These are phyloP conservation scores for Campaea margaritaria DNA, from an alignment of 2,888 invertebrate genomes.

Conservation along the genomic window DNA sequence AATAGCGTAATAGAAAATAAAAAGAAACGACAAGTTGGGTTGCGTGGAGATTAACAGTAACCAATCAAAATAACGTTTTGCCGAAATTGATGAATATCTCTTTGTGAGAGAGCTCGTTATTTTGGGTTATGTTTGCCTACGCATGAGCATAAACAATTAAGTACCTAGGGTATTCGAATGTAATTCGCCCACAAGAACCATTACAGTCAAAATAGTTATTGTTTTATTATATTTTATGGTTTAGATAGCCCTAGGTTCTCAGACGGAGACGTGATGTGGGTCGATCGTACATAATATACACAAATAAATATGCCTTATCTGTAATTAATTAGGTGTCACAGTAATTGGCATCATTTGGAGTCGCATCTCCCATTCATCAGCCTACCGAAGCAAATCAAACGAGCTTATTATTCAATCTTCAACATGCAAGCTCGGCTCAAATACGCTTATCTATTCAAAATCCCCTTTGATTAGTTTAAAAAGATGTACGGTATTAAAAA, in stretches of 20 bases:
- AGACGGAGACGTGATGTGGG: background rate
- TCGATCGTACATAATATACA: background rate
- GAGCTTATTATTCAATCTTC: background rate
- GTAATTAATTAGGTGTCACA: no score
- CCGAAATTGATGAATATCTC: constrained; percentile 13
- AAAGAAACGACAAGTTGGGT: no score
- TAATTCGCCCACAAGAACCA: constrained; percentile 9
- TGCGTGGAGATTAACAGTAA: no score
- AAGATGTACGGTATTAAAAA: constrained; percentile 51
- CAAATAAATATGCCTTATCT: no score
- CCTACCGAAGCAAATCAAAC: background rate
- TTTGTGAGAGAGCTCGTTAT: constrained; percentile 20
- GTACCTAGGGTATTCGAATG: constrained; percentile 1
- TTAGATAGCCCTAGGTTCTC: constrained; percentile 11
- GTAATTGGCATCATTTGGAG: no score
- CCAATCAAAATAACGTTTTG: background rate
- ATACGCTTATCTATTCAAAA: constrained; percentile 9
- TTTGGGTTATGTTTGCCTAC: constrained; percentile 22
- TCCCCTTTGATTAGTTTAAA: constrained; percentile 45
- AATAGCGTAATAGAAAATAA: no score
- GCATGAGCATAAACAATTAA: constrained; percentile 6
- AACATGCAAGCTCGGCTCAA: background rate
- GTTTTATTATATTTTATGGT: constrained; percentile 10
- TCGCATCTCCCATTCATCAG: no score
- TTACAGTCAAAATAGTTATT: constrained; percentile 20